Evolutionary conservation across 2,113 vertebrate species (phyloP), one percentile per base, ranked within the genome.

Genomic region (Perca fluviatilis): DNA sequence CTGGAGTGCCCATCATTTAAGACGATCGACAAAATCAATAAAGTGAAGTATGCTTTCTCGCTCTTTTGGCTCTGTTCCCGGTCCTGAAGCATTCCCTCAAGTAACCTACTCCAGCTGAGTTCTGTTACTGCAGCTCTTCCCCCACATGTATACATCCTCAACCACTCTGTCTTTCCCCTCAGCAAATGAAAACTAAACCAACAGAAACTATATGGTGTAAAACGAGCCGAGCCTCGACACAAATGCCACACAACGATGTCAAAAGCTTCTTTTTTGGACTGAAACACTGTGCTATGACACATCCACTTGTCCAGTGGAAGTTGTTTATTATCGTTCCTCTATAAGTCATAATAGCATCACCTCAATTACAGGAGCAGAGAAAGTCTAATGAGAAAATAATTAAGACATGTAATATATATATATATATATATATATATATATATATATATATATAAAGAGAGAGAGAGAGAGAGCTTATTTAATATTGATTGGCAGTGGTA

Each of bases 11-110:
- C 94, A 94, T 95, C 93, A 94, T 96, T 95, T 95, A 95, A 94
- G 92, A 88, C 93, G 78, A 95, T 95, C 93, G 92, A 95, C 94
- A 95, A 94, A 95, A 95, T 95, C 95, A 95, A 96, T 95, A 94
- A 94, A 90, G 94, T 94, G 93, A 95, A 95, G 93, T 92, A 95
- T 95, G 92, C 92, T 95, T 94, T 91, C 89, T 88, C 76, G 80
- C 93, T 95, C 90, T 91, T 89, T 94, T 92, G 88, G 93, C 93
- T 89, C 80, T 49, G 73, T 87, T 92, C 91, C 90, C 79, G 81
- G 77, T 94, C 92, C 92, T 65, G 70, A 79, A 92, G 92, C 91
- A 40, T 89, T 89, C 89, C 90, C 89, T 90, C 88, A 89, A 89
- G 94, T 82, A 91, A 90, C 40, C 86, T 71, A 72, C 90, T 88